Conservation (phyloP, 2,888 invertebrate genomes). For the Drosophila monieri region DNA sequence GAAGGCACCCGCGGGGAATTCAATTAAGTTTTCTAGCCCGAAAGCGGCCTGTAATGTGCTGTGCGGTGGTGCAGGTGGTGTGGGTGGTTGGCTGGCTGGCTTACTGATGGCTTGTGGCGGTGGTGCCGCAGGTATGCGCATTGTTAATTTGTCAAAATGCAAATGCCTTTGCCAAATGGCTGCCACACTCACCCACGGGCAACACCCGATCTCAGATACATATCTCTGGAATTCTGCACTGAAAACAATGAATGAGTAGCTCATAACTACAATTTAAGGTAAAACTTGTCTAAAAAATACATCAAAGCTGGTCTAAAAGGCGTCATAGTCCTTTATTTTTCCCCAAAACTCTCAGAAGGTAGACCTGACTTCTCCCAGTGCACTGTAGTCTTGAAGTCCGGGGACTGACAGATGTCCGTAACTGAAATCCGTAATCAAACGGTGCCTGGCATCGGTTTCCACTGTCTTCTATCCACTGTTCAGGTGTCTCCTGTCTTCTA, state of each 20-base stretch:
- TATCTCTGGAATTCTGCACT: slow-evolving; percentile 3
- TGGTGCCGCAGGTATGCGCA: slow-evolving; percentile 25
- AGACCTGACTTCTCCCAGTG: not conserved
- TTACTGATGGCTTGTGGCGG: not conserved
- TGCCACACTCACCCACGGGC: slow-evolving; percentile 32
- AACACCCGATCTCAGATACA: not conserved
- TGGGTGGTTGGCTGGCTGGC: slow-evolving; percentile 6
- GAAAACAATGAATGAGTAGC: not conserved
- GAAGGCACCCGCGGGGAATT: slow-evolving; percentile 28
- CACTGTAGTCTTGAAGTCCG: not conserved
- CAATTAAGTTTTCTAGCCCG: slow-evolving; percentile 54
- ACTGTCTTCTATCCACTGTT: not conserved
- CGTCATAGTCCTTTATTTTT: no score
- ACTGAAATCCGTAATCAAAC: slow-evolving; percentile 13
- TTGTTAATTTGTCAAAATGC: slow-evolving; percentile 43
- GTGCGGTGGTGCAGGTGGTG: slow-evolving; percentile 1
- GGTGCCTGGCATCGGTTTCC: slow-evolving; percentile 19
- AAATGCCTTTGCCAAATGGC: slow-evolving; percentile 49
- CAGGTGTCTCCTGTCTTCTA: slow-evolving; percentile 3
- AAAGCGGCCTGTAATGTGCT: slow-evolving; percentile 14
- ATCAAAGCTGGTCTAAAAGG: no score
- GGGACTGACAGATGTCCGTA: slow-evolving; percentile 28
- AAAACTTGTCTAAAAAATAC: no score
- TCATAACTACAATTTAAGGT: no score
- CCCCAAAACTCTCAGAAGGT: not conserved